A percentile compares a stretch with the other conserved stretches of the same genome.
Evolutionary conservation across 2,113 vertebrate genomes (phyloP).

Genomic region (Pseudorasbora parva): DNA sequence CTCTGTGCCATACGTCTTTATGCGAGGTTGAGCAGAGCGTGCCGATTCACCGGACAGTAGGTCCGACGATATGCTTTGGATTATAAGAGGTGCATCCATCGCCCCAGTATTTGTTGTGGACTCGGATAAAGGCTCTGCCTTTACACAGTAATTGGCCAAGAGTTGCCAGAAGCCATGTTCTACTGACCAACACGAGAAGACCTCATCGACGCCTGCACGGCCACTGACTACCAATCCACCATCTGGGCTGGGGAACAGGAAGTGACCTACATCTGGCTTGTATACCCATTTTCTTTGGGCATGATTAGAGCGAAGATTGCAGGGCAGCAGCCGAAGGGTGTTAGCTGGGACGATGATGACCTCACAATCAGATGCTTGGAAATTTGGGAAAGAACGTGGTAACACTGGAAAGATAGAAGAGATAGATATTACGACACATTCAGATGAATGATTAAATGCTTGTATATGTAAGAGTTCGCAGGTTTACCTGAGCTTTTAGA

Average conservation of each 20-base stretch:
- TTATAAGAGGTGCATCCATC: constrained; percentile 61
- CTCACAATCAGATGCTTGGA: constrained; percentile 70
- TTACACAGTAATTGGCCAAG: constrained; percentile 90
- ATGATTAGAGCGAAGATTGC: constrained; percentile 88
- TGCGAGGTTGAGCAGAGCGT: constrained; percentile 63
- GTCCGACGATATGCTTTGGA: constrained; percentile 65
- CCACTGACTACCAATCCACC: constrained; percentile 89
- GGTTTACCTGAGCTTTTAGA: constrained; percentile 50
- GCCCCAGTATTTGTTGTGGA: constrained; percentile 73
- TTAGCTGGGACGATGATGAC: constrained; percentile 80
- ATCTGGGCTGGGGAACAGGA: constrained; percentile 81
- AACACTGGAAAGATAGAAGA: constrained; percentile 19
- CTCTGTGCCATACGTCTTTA: constrained; percentile 92
- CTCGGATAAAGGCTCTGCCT: constrained; percentile 65
- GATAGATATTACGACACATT: background rate
- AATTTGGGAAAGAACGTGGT: constrained; percentile 26
- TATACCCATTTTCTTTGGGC: constrained; percentile 86
- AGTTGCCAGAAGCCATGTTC: constrained; percentile 88
- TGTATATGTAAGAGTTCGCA: background rate
- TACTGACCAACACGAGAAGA: constrained; percentile 91
- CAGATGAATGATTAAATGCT: background rate
- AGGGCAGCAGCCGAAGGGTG: constrained; percentile 83
- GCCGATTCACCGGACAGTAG: constrained; percentile 69
- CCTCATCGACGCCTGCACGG: constrained; percentile 76
- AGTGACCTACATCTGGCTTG: constrained; percentile 72